Conservation (phyloP, 2,888 invertebrate species). For the Amphipoea lucens region DNA sequence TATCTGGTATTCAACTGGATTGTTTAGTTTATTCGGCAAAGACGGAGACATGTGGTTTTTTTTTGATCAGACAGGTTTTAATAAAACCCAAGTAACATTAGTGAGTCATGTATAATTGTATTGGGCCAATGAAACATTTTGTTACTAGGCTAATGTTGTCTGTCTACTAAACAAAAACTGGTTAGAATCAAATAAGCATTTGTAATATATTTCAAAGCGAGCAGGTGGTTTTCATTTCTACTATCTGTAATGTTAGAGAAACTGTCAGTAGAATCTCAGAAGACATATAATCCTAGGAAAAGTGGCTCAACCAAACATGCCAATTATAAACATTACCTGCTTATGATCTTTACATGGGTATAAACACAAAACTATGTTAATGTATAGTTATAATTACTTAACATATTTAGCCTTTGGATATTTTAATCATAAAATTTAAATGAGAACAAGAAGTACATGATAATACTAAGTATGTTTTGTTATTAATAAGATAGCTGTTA, state of each 20-base stretch:
- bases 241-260: not conserved
- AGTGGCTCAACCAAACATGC: not conserved
- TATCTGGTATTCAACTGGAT: constrained; percentile 1
- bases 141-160: too few relatives aligned
- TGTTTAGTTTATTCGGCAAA: not conserved
- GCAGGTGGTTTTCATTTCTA: not conserved
- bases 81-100: not conserved
- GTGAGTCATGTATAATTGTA: not conserved
- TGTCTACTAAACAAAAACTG: not conserved
- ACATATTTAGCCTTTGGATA: not conserved
- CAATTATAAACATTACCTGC: not conserved
- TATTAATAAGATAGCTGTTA: not conserved
- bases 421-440: not conserved
- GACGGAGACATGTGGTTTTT: too few relatives aligned
- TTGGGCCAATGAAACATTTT: not conserved
- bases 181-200: constrained; percentile 2
- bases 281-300: not conserved
- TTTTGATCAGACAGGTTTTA: constrained; percentile 2
- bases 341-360: not conserved
- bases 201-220: not conserved
- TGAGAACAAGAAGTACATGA: constrained; percentile 4
- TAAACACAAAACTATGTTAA: not conserved
- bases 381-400: not conserved
- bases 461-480: not conserved
- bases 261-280: not conserved